Conservation (phyloP, 2,888 invertebrate genomes). For the Chloroclysta siterata region DNA sequence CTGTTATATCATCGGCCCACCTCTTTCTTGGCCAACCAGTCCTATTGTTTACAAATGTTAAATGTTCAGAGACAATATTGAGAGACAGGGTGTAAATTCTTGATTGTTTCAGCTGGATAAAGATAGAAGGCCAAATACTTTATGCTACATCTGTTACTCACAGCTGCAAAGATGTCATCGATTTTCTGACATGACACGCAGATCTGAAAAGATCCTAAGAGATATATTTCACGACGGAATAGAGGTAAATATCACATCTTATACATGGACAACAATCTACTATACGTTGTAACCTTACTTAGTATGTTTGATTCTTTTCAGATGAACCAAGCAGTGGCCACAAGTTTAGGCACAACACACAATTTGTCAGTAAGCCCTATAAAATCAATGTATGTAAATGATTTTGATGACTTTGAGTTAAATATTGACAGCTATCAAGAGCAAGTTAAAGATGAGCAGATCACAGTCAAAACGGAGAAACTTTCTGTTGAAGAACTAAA, state of each 20-base stretch:
- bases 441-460: slow-evolving; percentile 12
- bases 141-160: slow-evolving; percentile 21
- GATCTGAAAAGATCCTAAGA: slow-evolving; percentile 19
- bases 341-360: slow-evolving; percentile 2
- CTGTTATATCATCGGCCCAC: too few relatives aligned
- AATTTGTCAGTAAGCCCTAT: slow-evolving; percentile 11
- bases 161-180: slow-evolving; percentile 15
- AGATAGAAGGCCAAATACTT: slow-evolving; percentile 3
- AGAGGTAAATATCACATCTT: slow-evolving; percentile 1
- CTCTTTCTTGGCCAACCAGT: too few relatives aligned
- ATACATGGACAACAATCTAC: too few relatives aligned
- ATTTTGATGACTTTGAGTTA: slow-evolving; percentile 13
- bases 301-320: slow-evolving; percentile 3
- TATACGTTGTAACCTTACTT: not conserved
- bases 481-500: not conserved
- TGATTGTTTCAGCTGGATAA: slow-evolving; percentile 13
- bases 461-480: slow-evolving; percentile 17
- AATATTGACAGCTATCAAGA: slow-evolving; percentile 4
- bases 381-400: slow-evolving; percentile 8
- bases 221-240: slow-evolving; percentile 15
- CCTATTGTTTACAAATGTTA: too few relatives aligned
- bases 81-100: too few relatives aligned
- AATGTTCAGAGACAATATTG: not conserved
- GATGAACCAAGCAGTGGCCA: not conserved
- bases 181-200: slow-evolving; percentile 12